Conservation (phyloP, 1,140 invertebrate species). For the Antheraea mylitta region DNA sequence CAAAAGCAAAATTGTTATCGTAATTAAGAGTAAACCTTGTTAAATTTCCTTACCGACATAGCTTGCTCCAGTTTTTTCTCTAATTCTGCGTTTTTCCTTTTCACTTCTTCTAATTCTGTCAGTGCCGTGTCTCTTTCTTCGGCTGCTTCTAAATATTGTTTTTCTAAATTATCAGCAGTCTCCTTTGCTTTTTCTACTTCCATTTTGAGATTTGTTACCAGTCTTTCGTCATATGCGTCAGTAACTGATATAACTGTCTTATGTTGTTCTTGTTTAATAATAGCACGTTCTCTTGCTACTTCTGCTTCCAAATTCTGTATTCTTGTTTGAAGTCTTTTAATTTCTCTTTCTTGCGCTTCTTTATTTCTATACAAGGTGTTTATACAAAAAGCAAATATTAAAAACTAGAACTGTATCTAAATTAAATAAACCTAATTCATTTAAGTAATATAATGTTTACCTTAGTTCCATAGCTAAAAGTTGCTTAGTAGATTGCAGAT, state of each 20-base stretch:
- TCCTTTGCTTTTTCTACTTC: slow-evolving; percentile 88
- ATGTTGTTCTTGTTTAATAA: slow-evolving; percentile 80
- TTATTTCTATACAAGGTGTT: slow-evolving; percentile 86
- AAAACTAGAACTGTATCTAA: background rate
- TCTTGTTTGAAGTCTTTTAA: slow-evolving; percentile 88
- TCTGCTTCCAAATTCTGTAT: slow-evolving; percentile 89
- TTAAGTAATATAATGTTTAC: slow-evolving; percentile 29
- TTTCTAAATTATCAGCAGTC: slow-evolving; percentile 88
- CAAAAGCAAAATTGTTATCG: too few species aligned
- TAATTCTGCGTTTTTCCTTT: slow-evolving; percentile 85
- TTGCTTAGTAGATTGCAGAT: slow-evolving; percentile 94
- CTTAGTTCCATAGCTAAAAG: slow-evolving; percentile 90
- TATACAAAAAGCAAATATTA: slow-evolving; percentile 10
- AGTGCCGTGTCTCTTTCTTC: slow-evolving; percentile 88
- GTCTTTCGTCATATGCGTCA: slow-evolving; percentile 70
- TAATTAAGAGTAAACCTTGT: background rate
- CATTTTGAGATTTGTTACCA: slow-evolving; percentile 84
- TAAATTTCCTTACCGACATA: slow-evolving; percentile 72
- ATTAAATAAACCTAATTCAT: background rate
- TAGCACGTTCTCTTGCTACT: slow-evolving; percentile 83
- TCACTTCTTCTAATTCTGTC: slow-evolving; percentile 88
- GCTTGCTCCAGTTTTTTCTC: slow-evolving; percentile 85
- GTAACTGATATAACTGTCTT: slow-evolving; percentile 80
- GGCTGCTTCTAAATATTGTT: slow-evolving; percentile 86
- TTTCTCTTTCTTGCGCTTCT: slow-evolving; percentile 91